Evolutionary conservation across 2,797 vertebrate genomes (phyloP).

Genomic region (Oophaga sylvatica): DNA sequence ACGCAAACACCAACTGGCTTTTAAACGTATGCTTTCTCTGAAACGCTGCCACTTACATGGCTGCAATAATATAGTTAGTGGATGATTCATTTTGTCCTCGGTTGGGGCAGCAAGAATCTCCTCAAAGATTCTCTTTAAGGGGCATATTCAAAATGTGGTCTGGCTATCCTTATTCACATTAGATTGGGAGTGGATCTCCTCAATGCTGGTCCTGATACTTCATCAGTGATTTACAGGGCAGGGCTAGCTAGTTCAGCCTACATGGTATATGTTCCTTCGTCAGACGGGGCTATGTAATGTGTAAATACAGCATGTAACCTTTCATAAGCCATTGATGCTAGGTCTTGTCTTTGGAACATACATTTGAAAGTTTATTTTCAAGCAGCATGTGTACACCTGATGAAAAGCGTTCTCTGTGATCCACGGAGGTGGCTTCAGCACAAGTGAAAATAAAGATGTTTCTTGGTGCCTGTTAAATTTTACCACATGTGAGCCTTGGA

Average conservation of each 20-base stretch:
- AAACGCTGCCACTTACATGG: too few relatives aligned
- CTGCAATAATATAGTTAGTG: too few relatives aligned
- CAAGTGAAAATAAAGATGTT: slow-evolving; percentile 13
- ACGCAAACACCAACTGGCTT: too few relatives aligned
- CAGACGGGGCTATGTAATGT: not conserved
- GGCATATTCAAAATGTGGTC: not conserved
- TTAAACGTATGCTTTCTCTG: too few relatives aligned
- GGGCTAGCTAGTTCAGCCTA: not conserved
- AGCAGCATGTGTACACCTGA: too few relatives aligned
- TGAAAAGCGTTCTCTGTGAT: not conserved
- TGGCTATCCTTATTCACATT: not conserved
- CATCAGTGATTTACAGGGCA: not conserved
- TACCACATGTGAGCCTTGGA: slow-evolving; percentile 20
- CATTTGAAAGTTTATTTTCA: not conserved
- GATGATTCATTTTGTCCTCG: too few relatives aligned
- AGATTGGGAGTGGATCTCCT: not conserved
- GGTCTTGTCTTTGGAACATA: not conserved
- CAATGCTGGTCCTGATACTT: not conserved
- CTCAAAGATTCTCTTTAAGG: too few relatives aligned
- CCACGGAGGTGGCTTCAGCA: slow-evolving; percentile 6
- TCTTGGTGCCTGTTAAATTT: slow-evolving; percentile 5
- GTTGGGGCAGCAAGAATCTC: too few relatives aligned
- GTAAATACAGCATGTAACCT: not conserved
- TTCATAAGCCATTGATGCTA: not conserved
- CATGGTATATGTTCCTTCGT: not conserved